Base-by-base conservation (phyloP, 2,888 invertebrate species). In the Sipha maydis region DNA sequence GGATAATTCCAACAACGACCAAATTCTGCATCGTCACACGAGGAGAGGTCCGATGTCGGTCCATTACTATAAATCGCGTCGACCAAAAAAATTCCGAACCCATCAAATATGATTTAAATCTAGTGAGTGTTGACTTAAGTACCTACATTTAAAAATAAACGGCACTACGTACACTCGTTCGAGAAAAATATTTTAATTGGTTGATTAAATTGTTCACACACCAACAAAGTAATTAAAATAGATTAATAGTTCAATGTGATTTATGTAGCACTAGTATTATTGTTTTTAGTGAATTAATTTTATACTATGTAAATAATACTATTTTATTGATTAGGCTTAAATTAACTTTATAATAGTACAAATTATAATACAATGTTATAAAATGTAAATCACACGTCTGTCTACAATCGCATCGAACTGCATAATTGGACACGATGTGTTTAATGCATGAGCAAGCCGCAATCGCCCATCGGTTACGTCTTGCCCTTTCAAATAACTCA, bases 21-120 rank as follows among this genome's bases (percentile, higher is more conserved):
- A 14, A 19, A 71, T 61, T 61, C 76, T 31, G 48, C 31, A 67
- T 31, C 31, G 38, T n/a, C 48, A 14, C 67, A 67, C 31, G 1
- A n/a, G 21, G 25, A 56, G 73, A 41, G n/a, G 25, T 77, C 77
- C 31, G 67, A 85, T 77, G 67, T 77, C 67, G 61, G 84, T 73
- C 75, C 84, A 83, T 75, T 83, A 83, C 75, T 19, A 34, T 14
- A 61, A 76, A 73, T 34, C 34, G 54, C 48, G 73, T 48, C 34
- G 54, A n/a, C 17, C 83, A 34, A 54, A 73, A 83, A 48, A 76
- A 76, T 48, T 48, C 48, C 41, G n/a, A 80, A 71, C 69, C 82
- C 28, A 1, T 83, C 17, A 54, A 34, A 73, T 54, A 34, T 3
- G 71, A 21, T 82, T 71, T 71, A 71, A 82, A 69, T 82, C 48